A percentile compares a stretch with the other conserved stretches of the same genome.
Evolutionary conservation across 1,140 invertebrate genomes (phyloP).

Genomic region (Drosophila oshimai): DNA sequence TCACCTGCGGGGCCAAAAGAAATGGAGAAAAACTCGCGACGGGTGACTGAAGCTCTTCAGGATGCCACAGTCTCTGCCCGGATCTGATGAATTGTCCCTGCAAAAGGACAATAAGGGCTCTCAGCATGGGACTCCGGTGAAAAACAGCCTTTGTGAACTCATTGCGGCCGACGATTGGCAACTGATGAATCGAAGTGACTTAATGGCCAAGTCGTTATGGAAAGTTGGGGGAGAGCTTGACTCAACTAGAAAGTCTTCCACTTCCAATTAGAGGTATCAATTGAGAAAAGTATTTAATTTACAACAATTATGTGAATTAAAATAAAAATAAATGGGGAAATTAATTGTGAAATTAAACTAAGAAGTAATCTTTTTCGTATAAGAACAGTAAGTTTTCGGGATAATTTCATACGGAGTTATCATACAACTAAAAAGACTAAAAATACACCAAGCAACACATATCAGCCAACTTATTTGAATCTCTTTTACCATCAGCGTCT

Average conservation of each 20-base stretch:
- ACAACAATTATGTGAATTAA: too few species aligned
- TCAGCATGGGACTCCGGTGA: conserved; percentile 11
- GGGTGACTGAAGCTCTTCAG: conserved; percentile 1
- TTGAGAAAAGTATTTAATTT: background rate
- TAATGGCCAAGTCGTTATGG: conserved; percentile 1
- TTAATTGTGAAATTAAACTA: too few species aligned
- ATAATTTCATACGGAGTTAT: too few species aligned
- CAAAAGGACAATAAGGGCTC: conserved; percentile 27
- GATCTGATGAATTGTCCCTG: conserved; percentile 13
- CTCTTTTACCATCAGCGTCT: background rate
- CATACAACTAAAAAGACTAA: too few species aligned
- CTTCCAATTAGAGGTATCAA: background rate
- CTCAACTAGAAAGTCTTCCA: too few species aligned
- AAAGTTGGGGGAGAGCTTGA: background rate
- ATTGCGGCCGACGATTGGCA: conserved; percentile 6
- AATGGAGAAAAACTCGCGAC: background rate
- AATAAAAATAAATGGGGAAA: too few species aligned
- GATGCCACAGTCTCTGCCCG: background rate
- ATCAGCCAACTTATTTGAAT: background rate
- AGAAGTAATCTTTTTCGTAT: too few species aligned
- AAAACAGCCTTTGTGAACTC: conserved; percentile 5
- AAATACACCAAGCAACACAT: background rate
- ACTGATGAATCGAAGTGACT: conserved; percentile 35
- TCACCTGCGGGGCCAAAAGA: conserved; percentile 46
- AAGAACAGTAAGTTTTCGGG: too few species aligned